Percentiles rank a stretch among this genome's conserved stretches.
phyloP scores from a whole-genome alignment of 2,113 vertebrate genomes.

The Tinamus guttatus region DNA sequence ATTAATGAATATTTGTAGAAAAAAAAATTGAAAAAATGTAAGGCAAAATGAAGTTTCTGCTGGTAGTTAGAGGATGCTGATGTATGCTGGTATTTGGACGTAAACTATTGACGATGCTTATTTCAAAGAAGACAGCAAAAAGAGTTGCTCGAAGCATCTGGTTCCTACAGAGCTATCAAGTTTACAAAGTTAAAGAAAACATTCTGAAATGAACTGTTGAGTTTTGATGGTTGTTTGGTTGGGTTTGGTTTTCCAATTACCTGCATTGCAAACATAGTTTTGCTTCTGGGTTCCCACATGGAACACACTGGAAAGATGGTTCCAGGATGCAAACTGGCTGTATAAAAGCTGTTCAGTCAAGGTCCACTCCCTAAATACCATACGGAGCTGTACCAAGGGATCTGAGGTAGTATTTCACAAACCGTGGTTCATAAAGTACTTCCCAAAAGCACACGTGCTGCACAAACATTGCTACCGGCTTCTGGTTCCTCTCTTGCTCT shows the following conservation, averaged over 20 bases:
- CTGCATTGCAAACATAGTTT: background rate
- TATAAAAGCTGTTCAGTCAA: background rate
- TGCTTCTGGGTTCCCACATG: background rate
- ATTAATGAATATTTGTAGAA: background rate
- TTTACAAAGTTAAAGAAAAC: background rate
- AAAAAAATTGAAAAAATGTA: background rate
- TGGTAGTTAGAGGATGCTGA: background rate
- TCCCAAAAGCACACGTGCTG: background rate
- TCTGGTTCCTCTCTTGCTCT: background rate
- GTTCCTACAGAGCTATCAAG: background rate
- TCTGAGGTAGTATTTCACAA: background rate
- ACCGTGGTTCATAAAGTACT: background rate
- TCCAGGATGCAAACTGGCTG: background rate
- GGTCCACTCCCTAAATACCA: background rate
- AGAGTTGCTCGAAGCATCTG: background rate
- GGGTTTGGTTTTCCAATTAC: background rate
- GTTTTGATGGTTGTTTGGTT: background rate
- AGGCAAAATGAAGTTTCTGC: background rate
- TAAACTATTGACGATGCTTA: background rate
- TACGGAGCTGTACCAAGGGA: background rate
- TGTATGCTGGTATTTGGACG: background rate
- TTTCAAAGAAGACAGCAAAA: background rate
- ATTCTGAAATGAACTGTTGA: background rate
- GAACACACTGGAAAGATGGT: background rate
- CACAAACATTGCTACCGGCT: background rate